Conservation (phyloP, 1,140 invertebrate species). For the Cherax quadricarinatus region DNA sequence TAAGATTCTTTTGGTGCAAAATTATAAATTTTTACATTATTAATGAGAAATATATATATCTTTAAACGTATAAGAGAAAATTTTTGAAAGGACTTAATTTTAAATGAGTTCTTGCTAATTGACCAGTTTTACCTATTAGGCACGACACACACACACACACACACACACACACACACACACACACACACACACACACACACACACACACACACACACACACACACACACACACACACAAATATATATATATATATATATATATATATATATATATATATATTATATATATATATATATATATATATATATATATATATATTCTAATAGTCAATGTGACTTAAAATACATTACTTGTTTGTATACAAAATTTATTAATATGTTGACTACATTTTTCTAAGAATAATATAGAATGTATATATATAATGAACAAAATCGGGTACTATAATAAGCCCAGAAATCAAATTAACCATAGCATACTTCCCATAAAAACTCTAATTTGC, state of each 20-base stretch:
- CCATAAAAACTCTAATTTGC: background rate
- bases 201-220: constrained; percentile 15
- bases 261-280: constrained; percentile 22
- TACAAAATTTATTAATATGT: background rate
- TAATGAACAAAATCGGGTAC: background rate
- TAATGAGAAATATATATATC: too few species aligned
- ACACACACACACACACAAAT: constrained; percentile 22
- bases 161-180: constrained; percentile 19
- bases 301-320: constrained; percentile 18
- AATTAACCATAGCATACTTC: background rate
- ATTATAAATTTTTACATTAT: too few species aligned
- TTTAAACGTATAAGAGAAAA: too few species aligned
- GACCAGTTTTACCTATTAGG: too few species aligned
- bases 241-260: constrained; percentile 46
- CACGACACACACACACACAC: too few species aligned
- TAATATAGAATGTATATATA: background rate
- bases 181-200: constrained; percentile 19
- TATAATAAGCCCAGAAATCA: background rate
- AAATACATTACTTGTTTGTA: background rate
- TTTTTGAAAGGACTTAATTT: too few species aligned
- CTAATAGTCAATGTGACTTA: background rate
- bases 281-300: constrained; percentile 31
- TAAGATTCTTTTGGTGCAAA: too few species aligned
- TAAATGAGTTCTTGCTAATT: too few species aligned
- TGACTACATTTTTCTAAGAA: background rate